Evolutionary conservation across 2,888 invertebrate species (phyloP).

Genomic region (Rhagonycha lutea): DNA sequence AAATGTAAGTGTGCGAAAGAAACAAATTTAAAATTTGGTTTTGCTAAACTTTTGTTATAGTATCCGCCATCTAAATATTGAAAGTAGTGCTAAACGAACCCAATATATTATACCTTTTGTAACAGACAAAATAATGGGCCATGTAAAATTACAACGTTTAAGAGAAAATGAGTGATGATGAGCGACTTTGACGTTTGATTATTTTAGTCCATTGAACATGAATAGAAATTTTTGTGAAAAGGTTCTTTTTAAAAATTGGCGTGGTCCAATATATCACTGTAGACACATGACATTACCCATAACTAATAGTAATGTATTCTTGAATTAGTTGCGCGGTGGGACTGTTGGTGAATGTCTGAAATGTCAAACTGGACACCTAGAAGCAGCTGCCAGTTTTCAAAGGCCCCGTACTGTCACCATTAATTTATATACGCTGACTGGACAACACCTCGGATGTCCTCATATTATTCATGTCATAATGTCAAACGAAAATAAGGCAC

Average conservation of each 20-base stretch:
- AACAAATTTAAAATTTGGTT: background rate
- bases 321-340: slow-evolving; percentile 51
- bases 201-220: slow-evolving; percentile 47
- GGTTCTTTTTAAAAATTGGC: slow-evolving; percentile 40
- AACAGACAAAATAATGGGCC: slow-evolving; percentile 15
- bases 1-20: background rate
- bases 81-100: background rate
- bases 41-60: background rate
- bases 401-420: slow-evolving; percentile 31
- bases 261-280: slow-evolving; percentile 52
- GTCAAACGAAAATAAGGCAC: slow-evolving; percentile 46
- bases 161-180: slow-evolving; percentile 45
- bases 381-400: slow-evolving; percentile 33
- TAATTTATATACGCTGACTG: slow-evolving; percentile 36
- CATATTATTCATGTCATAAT: slow-evolving; percentile 45
- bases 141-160: slow-evolving; percentile 24
- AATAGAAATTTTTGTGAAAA: slow-evolving; percentile 42
- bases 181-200: slow-evolving; percentile 50
- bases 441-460: slow-evolving; percentile 37
- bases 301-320: slow-evolving; percentile 55
- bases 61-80: background rate
- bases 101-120: background rate
- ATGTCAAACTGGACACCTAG: slow-evolving; percentile 49
- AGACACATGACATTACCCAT: slow-evolving; percentile 51
- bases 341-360: slow-evolving; percentile 41